A percentile compares a stretch with the other conserved stretches of the same genome.
Evolutionary conservation across 2,888 invertebrate genomes (phyloP).

Genomic region (Drosophila glabriapex): DNA sequence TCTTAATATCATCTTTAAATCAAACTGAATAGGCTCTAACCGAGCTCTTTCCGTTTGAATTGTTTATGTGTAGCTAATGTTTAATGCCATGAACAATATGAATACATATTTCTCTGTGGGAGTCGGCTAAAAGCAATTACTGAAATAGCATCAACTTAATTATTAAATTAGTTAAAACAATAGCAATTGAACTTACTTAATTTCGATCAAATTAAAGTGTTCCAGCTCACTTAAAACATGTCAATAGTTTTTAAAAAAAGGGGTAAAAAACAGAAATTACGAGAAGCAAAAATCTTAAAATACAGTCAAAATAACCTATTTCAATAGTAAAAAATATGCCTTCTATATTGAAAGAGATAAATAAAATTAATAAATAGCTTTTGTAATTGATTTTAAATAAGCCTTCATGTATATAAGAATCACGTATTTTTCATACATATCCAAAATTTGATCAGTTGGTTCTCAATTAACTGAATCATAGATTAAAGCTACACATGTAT

Average conservation of each 20-base stretch:
- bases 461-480: conserved; percentile 19
- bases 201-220: not conserved
- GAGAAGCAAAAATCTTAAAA: not conserved
- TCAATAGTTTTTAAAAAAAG: too few species aligned
- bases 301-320: not conserved
- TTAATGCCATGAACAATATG: too few species aligned
- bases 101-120: not conserved
- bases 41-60: not conserved
- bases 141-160: not conserved
- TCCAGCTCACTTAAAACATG: not conserved
- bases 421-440: not conserved
- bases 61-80: not conserved
- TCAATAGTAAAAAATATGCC: not conserved
- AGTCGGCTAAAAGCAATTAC: not conserved
- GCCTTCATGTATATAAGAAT: not conserved
- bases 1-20: not conserved
- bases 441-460: not conserved
- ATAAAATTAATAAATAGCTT: not conserved
- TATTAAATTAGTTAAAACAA: not conserved
- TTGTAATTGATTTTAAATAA: not conserved
- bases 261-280: not conserved
- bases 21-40: not conserved
- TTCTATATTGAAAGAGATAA: not conserved
- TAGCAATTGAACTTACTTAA: not conserved
- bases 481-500: conserved; percentile 18